Evolutionary conservation across 2,113 vertebrate species (phyloP).

Genomic region (Hepsetus odoe): DNA sequence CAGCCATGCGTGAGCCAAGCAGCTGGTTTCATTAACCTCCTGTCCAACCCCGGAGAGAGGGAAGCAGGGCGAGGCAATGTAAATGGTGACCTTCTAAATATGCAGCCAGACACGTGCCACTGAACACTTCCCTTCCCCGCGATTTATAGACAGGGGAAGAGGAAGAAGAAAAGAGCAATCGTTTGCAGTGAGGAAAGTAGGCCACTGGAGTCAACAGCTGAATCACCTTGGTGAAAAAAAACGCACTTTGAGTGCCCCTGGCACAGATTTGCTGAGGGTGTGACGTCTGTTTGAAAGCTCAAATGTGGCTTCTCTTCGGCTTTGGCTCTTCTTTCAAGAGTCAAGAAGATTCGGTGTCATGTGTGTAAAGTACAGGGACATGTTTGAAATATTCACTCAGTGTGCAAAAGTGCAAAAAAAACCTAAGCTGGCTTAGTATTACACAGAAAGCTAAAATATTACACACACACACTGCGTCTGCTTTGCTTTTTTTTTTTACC

Average conservation of each 20-base stretch:
- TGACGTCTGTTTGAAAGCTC: conserved; percentile 2
- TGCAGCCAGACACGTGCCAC: conserved; percentile 60
- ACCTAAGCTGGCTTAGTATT: too few species aligned
- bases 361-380: too few species aligned
- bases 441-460: too few species aligned
- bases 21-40: conserved; percentile 82
- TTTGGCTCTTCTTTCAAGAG: neutral
- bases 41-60: conserved; percentile 68
- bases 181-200: conserved; percentile 51
- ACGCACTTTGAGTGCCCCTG: conserved; percentile 34
- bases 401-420: too few species aligned
- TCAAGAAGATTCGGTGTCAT: neutral
- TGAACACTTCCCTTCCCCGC: conserved; percentile 51
- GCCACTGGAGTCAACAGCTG: conserved; percentile 47
- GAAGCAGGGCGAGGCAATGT: conserved; percentile 61
- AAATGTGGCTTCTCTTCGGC: neutral
- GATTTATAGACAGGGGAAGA: conserved; percentile 47
- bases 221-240: conserved; percentile 45
- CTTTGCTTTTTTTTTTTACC: too few species aligned
- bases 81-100: conserved; percentile 73
- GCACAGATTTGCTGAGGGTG: conserved; percentile 33
- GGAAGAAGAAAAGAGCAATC: conserved; percentile 23
- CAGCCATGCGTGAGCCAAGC: conserved; percentile 70
- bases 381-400: too few species aligned
- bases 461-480: too few species aligned